phyloP scores from a whole-genome alignment of 1,140 invertebrate species.

The Polypedilum pembai region DNA sequence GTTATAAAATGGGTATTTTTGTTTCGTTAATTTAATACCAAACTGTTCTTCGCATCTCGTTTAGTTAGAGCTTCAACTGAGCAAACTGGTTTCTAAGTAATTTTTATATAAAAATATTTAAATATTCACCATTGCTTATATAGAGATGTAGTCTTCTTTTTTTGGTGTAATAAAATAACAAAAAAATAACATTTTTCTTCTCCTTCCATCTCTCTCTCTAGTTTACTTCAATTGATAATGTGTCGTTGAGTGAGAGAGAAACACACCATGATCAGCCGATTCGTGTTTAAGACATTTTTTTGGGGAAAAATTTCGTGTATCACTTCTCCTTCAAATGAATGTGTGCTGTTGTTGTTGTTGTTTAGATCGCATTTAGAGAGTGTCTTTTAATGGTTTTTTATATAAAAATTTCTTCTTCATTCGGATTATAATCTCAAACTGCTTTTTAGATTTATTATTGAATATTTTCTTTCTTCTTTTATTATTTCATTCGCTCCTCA shows the following conservation, averaged over 20 bases:
- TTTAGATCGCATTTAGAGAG: conserved; percentile 17
- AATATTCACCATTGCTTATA: not conserved
- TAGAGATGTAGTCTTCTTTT: not conserved
- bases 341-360: not conserved
- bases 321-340: conserved; percentile 2
- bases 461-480: conserved; percentile 11
- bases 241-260: not conserved
- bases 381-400: conserved; percentile 14
- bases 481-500: not conserved
- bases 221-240: not conserved
- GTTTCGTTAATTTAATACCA: conserved; percentile 24
- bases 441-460: conserved; percentile 9
- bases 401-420: not conserved
- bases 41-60: not conserved
- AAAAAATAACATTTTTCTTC: conserved; percentile 2
- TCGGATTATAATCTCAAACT: not conserved
- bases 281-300: not conserved
- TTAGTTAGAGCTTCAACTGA: conserved; percentile 9
- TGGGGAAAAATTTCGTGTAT: not conserved
- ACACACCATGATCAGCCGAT: not conserved
- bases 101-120: conserved; percentile 26
- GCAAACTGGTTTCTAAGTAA: conserved; percentile 26
- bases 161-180: conserved; percentile 26
- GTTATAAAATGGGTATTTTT: conserved; percentile 26
- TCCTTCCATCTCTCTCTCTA: not conserved